phyloP scores from a whole-genome alignment of 1,140 invertebrate genomes.

The Chironomus tepperi region DNA sequence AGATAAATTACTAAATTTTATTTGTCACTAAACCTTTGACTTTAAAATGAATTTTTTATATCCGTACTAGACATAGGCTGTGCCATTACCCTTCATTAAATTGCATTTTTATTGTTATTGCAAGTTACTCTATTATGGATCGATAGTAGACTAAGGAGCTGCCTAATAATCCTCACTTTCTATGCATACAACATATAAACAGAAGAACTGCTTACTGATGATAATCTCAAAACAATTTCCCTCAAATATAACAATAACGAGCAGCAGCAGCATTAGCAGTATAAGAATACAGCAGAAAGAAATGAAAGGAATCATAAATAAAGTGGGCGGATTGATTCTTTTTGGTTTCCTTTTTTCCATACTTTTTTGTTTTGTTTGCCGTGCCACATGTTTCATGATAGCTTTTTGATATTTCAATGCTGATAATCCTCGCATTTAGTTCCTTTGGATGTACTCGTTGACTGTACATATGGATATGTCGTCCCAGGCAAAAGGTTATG shows the following conservation, averaged over 20 bases:
- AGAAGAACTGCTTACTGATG: not conserved
- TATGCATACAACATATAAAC: too few relatives aligned
- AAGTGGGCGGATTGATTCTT: constrained; percentile 1
- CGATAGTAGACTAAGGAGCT: not conserved
- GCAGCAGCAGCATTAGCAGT: too few relatives aligned
- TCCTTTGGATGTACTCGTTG: not conserved
- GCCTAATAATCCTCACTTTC: not conserved
- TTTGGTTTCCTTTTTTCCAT: not conserved
- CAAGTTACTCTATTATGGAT: not conserved
- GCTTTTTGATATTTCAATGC: not conserved
- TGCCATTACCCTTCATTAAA: not conserved
- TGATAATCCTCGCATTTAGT: not conserved
- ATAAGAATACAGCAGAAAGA: not conserved
- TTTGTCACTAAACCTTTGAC: too few relatives aligned
- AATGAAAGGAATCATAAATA: not conserved
- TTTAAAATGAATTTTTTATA: too few relatives aligned
- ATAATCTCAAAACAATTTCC: constrained; percentile 9
- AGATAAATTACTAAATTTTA: too few relatives aligned
- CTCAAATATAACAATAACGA: not conserved
- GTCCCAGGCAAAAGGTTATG: not conserved
- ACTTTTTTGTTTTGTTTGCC: too few relatives aligned
- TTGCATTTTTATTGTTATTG: not conserved
- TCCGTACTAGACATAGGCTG: too few relatives aligned
- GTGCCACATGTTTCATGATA: not conserved
- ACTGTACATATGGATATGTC: not conserved